Evolutionary conservation across 2,797 vertebrate species (phyloP).

Genomic region (Todus mexicanus): DNA sequence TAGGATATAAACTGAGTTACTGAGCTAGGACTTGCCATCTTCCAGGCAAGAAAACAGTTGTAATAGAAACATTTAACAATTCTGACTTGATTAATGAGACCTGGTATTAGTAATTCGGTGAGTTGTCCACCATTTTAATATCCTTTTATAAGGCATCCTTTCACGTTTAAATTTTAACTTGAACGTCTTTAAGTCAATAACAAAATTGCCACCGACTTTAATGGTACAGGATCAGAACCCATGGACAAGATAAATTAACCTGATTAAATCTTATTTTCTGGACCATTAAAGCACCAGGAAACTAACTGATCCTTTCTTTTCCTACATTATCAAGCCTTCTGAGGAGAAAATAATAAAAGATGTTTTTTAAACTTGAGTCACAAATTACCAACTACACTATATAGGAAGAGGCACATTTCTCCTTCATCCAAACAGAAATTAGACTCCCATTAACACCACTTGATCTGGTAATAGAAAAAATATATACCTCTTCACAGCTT

Average conservation of each 20-base stretch:
- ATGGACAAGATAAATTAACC: background rate
- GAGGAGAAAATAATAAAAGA: background rate
- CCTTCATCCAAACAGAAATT: constrained; percentile 7
- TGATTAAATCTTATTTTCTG: constrained; percentile 17
- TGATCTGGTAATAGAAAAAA: background rate
- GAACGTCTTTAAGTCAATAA: background rate
- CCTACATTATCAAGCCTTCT: background rate
- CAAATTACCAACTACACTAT: background rate
- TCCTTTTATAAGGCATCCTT: background rate
- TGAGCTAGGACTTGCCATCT: background rate
- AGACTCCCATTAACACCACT: background rate
- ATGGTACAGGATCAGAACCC: background rate
- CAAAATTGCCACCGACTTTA: background rate
- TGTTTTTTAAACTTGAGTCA: background rate
- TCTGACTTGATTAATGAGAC: background rate
- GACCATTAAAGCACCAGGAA: background rate
- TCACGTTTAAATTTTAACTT: background rate
- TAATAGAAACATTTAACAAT: background rate
- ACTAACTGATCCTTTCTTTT: background rate
- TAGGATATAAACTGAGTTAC: background rate
- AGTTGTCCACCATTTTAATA: background rate
- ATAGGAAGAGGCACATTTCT: background rate
- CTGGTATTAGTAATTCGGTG: background rate
- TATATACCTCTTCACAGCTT: background rate
- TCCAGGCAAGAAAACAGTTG: background rate